These are phyloP conservation scores for Macaria notata DNA, from an alignment of 2,888 invertebrate genomes.

Conservation along the genomic window DNA sequence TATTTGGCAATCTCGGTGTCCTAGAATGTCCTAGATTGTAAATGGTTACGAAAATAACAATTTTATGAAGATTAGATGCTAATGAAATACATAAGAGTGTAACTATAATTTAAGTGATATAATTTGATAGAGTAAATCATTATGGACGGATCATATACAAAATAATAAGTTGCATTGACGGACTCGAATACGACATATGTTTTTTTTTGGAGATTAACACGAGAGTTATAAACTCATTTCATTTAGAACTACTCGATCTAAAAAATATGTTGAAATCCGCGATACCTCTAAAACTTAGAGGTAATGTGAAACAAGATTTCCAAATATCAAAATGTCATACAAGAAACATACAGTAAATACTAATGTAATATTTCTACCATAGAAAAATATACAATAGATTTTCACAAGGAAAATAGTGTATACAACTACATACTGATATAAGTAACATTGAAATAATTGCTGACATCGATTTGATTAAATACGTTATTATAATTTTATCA, in stretches of 20 bases:
- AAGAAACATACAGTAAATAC: conserved; percentile 15
- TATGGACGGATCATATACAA: too few relatives aligned
- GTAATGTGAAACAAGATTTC: conserved; percentile 21
- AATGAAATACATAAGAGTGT: too few relatives aligned
- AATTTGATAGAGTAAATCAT: too few relatives aligned
- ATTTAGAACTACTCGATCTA: too few relatives aligned
- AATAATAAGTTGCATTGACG: too few relatives aligned
- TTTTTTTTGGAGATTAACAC: too few relatives aligned
- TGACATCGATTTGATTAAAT: background rate
- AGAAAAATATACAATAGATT: conserved; percentile 57
- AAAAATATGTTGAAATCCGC: too few relatives aligned
- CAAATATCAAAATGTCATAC: conserved; percentile 24
- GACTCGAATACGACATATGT: too few relatives aligned
- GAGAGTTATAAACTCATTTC: too few relatives aligned
- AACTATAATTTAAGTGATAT: too few relatives aligned
- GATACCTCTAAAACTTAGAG: too few relatives aligned
- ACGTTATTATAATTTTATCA: background rate
- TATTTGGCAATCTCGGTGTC: conserved; percentile 25
- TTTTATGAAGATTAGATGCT: background rate
- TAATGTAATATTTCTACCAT: conserved; percentile 45
- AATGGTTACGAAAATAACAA: conserved; percentile 16
- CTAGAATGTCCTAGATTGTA: conserved; percentile 8
- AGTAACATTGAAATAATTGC: conserved; percentile 14
- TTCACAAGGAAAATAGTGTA: conserved; percentile 61
- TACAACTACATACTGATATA: conserved; percentile 29